These are phyloP conservation scores for Cavia aperea DNA, from an alignment of 2,113 vertebrate genomes.

Conservation along the genomic window DNA sequence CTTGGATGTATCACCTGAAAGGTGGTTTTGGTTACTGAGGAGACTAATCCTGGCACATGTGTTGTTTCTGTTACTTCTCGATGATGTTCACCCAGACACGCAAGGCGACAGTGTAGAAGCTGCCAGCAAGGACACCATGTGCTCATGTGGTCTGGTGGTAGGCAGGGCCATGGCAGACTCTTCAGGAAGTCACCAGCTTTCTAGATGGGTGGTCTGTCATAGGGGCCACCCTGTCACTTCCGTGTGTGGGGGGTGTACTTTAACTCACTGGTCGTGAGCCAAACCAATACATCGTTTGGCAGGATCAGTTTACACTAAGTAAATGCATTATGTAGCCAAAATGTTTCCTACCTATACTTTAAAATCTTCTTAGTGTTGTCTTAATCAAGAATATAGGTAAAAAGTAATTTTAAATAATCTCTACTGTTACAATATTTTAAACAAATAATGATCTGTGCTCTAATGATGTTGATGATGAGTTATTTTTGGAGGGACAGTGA, in stretches of 20 bases:
- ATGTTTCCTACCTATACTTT: neutral
- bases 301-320: neutral
- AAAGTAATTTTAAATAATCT: neutral
- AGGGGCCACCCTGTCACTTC: neutral
- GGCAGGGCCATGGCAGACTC: too few relatives aligned
- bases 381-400: neutral
- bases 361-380: neutral
- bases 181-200: neutral
- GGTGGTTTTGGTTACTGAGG: neutral
- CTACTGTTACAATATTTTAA: neutral
- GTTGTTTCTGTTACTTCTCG: neutral
- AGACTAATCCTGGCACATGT: neutral
- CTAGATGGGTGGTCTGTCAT: neutral
- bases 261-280: neutral
- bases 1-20: neutral
- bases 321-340: neutral
- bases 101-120: neutral
- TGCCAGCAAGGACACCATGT: accelerated
- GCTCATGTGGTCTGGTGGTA: too few relatives aligned
- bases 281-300: neutral
- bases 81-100: accelerated
- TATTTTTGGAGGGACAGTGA: neutral
- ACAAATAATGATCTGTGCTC: neutral
- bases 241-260: neutral
- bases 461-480: neutral